Evolutionary conservation across 2,797 vertebrate genomes (phyloP).

Genomic region (Cercopithecus neglectus): DNA sequence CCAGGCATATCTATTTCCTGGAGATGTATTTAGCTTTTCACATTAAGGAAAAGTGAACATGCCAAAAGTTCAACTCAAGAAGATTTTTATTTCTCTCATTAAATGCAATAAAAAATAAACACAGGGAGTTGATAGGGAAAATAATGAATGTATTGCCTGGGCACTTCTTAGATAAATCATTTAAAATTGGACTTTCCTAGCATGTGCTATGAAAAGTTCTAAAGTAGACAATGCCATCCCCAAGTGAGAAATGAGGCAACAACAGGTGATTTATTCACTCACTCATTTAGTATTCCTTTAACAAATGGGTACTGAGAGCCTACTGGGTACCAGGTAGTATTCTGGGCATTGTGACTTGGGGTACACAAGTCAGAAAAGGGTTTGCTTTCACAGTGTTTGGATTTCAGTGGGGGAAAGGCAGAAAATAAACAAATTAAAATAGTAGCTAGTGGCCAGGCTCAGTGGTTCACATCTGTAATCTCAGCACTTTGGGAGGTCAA

Average conservation of each 20-base stretch:
- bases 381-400: background rate
- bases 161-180: background rate
- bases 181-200: background rate
- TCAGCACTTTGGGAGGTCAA: background rate
- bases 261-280: background rate
- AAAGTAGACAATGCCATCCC: background rate
- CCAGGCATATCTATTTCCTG: background rate
- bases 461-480: background rate
- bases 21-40: background rate
- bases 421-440: background rate
- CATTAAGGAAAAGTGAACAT: slow-evolving; percentile 15
- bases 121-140: background rate
- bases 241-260: background rate
- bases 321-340: background rate
- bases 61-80: background rate
- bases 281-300: background rate
- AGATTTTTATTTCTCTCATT: slow-evolving; percentile 31
- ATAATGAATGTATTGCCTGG: background rate
- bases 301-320: background rate
- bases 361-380: background rate
- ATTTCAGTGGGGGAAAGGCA: background rate
- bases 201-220: background rate
- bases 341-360: background rate
- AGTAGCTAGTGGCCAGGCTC: background rate
- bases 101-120: slow-evolving; percentile 10